Conservation (phyloP, 2,113 vertebrate genomes). For the Laticauda colubrina region DNA sequence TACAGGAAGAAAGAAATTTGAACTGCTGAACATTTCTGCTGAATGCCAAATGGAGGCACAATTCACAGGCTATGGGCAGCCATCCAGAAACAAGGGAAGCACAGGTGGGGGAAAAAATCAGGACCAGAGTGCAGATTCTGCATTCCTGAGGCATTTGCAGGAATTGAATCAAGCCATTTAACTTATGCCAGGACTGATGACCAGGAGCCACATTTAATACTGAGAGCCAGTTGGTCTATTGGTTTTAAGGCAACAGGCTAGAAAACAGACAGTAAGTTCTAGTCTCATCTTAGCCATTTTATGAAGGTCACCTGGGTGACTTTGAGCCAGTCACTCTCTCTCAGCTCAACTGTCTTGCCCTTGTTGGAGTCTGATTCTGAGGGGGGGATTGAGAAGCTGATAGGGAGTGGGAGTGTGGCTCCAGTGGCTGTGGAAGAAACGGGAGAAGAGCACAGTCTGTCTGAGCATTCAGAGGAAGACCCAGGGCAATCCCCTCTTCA, state of each 20-base stretch:
- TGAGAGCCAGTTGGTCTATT: neutral
- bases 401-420: too few species aligned
- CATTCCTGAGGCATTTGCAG: neutral
- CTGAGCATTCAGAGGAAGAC: too few species aligned
- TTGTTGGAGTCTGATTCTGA: too few species aligned
- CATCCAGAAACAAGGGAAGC: neutral
- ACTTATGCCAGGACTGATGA: neutral
- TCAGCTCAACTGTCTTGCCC: neutral
- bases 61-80: neutral
- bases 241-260: neutral
- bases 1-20: too few species aligned
- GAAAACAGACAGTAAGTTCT: neutral
- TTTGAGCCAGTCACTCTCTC: neutral
- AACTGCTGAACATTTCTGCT: neutral
- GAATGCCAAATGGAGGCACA: neutral
- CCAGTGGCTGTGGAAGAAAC: too few species aligned
- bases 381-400: too few species aligned
- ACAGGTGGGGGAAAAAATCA: neutral
- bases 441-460: too few species aligned
- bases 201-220: neutral
- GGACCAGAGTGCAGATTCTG: neutral
- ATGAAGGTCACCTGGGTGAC: neutral
- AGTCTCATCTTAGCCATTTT: neutral
- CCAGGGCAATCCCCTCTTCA: too few species aligned
- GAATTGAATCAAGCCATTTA: neutral